Percentiles rank a stretch among this genome's conserved stretches.
phyloP scores from a whole-genome alignment of 2,888 invertebrate genomes.

The Cantharis flavilabris region DNA sequence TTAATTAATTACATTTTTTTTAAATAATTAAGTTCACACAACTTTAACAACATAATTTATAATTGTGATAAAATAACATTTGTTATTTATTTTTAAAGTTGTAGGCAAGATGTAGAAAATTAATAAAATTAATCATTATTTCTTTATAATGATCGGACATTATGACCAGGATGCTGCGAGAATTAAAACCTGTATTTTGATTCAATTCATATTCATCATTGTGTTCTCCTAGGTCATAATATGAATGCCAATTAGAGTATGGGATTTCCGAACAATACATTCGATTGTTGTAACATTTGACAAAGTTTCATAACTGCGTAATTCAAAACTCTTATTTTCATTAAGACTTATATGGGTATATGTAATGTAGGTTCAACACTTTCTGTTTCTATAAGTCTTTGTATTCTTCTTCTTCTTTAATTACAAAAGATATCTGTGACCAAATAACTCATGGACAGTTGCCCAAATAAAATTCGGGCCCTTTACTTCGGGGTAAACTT shows the following conservation, averaged over 20 bases:
- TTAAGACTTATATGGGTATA: background rate
- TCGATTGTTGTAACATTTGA: background rate
- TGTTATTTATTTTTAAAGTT: background rate
- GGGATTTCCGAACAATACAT: background rate
- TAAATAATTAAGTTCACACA: too few relatives aligned
- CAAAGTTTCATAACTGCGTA: background rate
- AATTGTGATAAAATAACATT: background rate
- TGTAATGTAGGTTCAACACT: background rate
- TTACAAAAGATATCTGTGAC: too few relatives aligned
- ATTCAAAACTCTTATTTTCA: background rate
- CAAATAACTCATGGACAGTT: too few relatives aligned
- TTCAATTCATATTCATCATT: background rate
- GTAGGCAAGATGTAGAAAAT: background rate
- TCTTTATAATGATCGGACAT: background rate
- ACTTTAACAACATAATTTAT: too few relatives aligned
- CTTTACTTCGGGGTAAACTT: too few relatives aligned
- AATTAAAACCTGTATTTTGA: background rate
- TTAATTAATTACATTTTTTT: too few relatives aligned
- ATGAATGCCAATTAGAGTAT: background rate
- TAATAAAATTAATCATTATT: background rate
- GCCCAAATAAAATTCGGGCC: too few relatives aligned
- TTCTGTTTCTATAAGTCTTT: background rate
- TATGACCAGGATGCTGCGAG: background rate
- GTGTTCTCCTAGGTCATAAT: background rate
- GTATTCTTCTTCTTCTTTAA: background rate